Conservation (phyloP, 2,888 invertebrate species). For the Baccha elongata region DNA sequence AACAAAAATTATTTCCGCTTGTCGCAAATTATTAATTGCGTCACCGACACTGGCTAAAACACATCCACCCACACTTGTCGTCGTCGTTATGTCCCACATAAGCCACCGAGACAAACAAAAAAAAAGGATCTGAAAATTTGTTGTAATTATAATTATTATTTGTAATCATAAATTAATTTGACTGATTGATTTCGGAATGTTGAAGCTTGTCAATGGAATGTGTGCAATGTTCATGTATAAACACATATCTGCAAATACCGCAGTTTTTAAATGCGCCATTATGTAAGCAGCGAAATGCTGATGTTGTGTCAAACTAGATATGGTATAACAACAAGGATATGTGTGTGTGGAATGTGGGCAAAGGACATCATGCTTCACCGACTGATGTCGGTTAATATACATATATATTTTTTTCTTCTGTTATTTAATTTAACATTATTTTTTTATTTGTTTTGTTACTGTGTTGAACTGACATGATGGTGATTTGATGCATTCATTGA, state of each 20-base stretch:
- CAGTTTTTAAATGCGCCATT: constrained; percentile 5
- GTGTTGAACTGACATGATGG: constrained; percentile 48
- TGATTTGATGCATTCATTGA: constrained; percentile 68
- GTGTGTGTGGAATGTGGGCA: background rate
- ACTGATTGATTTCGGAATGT: constrained; percentile 64
- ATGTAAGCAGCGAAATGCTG: constrained; percentile 1
- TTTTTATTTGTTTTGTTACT: background rate
- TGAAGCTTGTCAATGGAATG: constrained; percentile 21
- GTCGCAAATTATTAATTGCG: constrained; percentile 29
- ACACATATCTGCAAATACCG: constrained; percentile 17
- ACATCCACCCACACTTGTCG: background rate
- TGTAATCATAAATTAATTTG: constrained; percentile 61
- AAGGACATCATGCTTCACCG: constrained; percentile 1
- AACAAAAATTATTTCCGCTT: constrained; percentile 25
- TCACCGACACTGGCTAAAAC: background rate
- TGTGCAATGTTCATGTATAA: background rate
- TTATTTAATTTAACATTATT: constrained; percentile 5
- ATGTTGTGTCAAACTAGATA: constrained; percentile 21
- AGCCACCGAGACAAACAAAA: background rate
- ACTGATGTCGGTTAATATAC: constrained; percentile 17
- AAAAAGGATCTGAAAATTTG: constrained; percentile 27
- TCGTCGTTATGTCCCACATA: background rate
- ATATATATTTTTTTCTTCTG: constrained; percentile 32
- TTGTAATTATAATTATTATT: constrained; percentile 56
- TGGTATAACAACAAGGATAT: constrained; percentile 13